A percentile compares a stretch with the other conserved stretches of the same genome.
phyloP scores from a whole-genome alignment of 2,797 vertebrate genomes.

The Syngnathus acus region DNA sequence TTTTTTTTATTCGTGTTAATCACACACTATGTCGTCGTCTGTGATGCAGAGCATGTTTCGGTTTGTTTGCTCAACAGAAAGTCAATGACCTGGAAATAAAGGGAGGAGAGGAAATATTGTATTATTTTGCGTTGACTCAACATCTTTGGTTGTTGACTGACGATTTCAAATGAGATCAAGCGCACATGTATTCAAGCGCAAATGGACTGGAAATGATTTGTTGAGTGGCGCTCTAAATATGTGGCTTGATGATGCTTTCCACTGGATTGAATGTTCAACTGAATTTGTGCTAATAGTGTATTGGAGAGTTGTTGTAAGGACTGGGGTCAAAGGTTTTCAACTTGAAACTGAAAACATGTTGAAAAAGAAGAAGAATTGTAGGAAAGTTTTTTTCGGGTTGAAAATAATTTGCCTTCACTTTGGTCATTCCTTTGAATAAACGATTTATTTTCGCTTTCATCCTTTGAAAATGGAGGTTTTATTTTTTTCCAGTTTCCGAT shows the following conservation, averaged over 20 bases:
- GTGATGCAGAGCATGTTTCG: neutral
- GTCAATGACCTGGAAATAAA: neutral
- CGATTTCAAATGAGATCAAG: neutral
- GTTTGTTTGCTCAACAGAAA: constrained; percentile 5
- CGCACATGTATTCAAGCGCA: neutral
- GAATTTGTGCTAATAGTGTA: neutral
- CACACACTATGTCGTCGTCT: constrained; percentile 13
- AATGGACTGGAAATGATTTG: constrained; percentile 2
- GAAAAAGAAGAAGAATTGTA: too few species aligned
- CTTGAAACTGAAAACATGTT: too few species aligned
- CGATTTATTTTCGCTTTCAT: too few species aligned
- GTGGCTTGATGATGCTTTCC: too few species aligned
- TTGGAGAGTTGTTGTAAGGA: too few species aligned
- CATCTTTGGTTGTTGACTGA: neutral
- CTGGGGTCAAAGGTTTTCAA: too few species aligned
- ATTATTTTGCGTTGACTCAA: neutral
- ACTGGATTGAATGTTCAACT: neutral
- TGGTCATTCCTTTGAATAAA: too few species aligned
- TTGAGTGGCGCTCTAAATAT: neutral
- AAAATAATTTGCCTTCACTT: too few species aligned
- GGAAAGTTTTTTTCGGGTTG: too few species aligned
- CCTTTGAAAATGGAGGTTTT: too few species aligned
- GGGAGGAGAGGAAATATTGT: neutral
- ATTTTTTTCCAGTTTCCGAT: too few species aligned
- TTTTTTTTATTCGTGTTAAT: constrained; percentile 38